Conservation (phyloP, 2,888 invertebrate species). For the Pimpla rufipes region DNA sequence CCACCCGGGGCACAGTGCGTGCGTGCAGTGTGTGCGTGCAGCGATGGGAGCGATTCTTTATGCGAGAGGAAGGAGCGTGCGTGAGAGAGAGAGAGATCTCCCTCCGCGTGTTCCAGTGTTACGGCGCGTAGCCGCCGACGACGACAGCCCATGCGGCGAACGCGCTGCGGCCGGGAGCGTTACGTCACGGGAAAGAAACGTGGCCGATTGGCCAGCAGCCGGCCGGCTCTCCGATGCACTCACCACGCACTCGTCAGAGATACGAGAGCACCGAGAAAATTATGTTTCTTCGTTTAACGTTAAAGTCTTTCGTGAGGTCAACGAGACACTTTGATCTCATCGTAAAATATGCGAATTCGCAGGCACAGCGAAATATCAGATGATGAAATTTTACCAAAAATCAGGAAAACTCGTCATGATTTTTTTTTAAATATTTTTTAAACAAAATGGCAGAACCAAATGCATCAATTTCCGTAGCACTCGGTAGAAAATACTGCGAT, state of each 20-base stretch:
- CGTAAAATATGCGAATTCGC: no score
- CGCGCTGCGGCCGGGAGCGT: slow-evolving; percentile 68
- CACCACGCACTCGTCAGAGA: not conserved
- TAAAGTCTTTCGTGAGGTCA: no score
- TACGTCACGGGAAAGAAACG: slow-evolving; percentile 72
- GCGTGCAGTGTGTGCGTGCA: not conserved
- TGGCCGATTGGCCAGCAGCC: slow-evolving; percentile 61
- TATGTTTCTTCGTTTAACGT: no score
- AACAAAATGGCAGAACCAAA: no score
- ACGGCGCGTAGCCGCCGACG: slow-evolving; percentile 49
- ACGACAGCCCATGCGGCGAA: slow-evolving; percentile 55
- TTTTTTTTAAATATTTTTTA: no score
- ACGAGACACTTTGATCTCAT: no score
- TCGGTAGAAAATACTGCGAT: no score
- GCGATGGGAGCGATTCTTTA: slow-evolving; percentile 17
- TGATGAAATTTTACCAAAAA: not conserved
- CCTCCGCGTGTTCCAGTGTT: slow-evolving; percentile 57
- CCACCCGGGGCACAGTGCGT: not conserved
- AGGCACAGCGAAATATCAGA: no score
- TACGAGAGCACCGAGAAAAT: no score
- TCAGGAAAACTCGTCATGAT: no score
- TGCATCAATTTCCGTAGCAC: no score
- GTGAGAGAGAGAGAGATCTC: slow-evolving; percentile 19
- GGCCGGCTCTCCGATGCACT: slow-evolving; percentile 45
- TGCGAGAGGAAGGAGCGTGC: not conserved